Base-by-base conservation (phyloP, 1,140 invertebrate species). In the Adelges cooleyi region DNA sequence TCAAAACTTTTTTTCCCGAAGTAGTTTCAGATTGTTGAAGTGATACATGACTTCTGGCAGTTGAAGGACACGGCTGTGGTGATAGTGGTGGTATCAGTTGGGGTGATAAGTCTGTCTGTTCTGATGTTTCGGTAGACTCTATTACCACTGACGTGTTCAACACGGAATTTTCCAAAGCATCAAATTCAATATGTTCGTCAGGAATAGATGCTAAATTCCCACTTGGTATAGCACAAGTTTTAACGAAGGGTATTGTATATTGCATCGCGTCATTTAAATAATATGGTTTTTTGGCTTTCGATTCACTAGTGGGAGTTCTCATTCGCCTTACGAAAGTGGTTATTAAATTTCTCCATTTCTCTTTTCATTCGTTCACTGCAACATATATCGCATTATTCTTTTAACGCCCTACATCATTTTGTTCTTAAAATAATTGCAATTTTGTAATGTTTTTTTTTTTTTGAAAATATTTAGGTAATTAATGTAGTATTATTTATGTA, bases 191-290 rank as follows among this genome's bases (percentile, higher is more conserved):
- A 11, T 23, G n/a, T 20, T 27, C 18, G 13, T 36, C 29, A 11
- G 68, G 36, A 50, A 65, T 51, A 65, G 53, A 13, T 42, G 62
- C 42, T 18, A 69, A 69, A 66, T 69, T 69, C 67, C 48, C 52
- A 22, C 50, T 44, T 42, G 65, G 53, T n/a, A 40, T 40, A 23
- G 38, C 66, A 38, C 29, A 54, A 56, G 59, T 67, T 68, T 69
- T 70, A 42, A 69, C 66, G 46, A 70, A 69, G 20, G 68, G 68
- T 38, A 67, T 18, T 67, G 23, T 50, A 68, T 67, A 70, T 27
- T 70, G 66, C 54, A 68, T 69, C 18, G 65, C 68, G 22, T 46
- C 49, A 33, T 42, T 67, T 65, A 70, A 67, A 66, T 69, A 70
- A 48, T 70, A 70, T 18, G 66, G 59, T 29, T 67, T 68, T 66